These are phyloP conservation scores for Hemichromis elongatus DNA, from an alignment of 2,113 vertebrate genomes.

Conservation along the genomic window DNA sequence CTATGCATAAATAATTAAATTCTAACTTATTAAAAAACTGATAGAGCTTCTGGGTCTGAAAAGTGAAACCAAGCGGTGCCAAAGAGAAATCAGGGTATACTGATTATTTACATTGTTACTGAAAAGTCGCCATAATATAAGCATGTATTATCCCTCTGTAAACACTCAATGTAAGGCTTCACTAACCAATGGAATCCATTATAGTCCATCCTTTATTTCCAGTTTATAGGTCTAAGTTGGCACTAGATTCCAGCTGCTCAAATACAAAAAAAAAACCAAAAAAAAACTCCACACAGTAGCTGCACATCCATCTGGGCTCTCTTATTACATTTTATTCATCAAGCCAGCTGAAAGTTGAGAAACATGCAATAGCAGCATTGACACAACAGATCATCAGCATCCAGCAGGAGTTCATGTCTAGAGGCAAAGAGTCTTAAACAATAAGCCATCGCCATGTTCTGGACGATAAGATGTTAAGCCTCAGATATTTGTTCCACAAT, in stretches of 20 bases:
- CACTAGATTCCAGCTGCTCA: not conserved
- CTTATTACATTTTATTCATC: not conserved
- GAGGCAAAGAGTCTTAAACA: constrained; percentile 30
- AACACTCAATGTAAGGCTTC: not conserved
- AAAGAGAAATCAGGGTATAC: not conserved
- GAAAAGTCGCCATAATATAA: not conserved
- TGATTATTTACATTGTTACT: not conserved
- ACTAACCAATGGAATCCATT: not conserved
- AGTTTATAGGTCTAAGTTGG: not conserved
- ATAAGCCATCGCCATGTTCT: constrained; percentile 8
- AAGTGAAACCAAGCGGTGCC: not conserved
- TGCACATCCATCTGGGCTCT: not conserved
- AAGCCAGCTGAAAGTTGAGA: not conserved
- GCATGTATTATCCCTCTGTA: not conserved
- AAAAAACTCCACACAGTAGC: not conserved
- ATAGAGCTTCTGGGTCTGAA: not conserved
- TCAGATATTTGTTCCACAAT: constrained; percentile 39
- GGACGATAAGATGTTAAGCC: constrained; percentile 39
- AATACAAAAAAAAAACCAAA: not conserved
- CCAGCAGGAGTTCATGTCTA: constrained; percentile 30
- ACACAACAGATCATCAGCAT: not conserved
- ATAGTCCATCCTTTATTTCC: not conserved
- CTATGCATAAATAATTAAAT: not conserved
- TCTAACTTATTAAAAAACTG: not conserved
- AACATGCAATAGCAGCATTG: not conserved